Conservation (phyloP, 2,113 vertebrate genomes). For the Peromyscus californicus region DNA sequence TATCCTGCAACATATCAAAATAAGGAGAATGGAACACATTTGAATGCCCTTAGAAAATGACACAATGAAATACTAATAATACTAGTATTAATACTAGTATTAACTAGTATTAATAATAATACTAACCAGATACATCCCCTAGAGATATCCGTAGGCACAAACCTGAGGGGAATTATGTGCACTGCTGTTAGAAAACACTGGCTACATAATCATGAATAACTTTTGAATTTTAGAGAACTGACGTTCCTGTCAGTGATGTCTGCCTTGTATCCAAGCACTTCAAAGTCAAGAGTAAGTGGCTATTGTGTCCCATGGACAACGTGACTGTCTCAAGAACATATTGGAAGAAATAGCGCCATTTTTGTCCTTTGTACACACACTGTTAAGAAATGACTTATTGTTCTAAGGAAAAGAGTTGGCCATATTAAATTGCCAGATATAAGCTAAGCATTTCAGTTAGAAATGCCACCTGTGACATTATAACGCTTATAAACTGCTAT, state of each 20-base stretch:
- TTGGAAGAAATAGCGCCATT: slow-evolving; percentile 51
- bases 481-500: slow-evolving; percentile 69
- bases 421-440: slow-evolving; percentile 71
- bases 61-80: not conserved
- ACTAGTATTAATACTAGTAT: too few species aligned
- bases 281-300: not conserved
- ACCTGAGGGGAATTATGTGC: not conserved
- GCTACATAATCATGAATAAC: not conserved
- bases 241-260: slow-evolving; percentile 2
- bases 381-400: slow-evolving; percentile 74
- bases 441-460: slow-evolving; percentile 60
- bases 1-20: not conserved
- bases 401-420: slow-evolving; percentile 62
- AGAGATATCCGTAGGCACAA: not conserved
- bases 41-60: not conserved
- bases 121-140: not conserved
- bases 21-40: not conserved
- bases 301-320: slow-evolving; percentile 45
- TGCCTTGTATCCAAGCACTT: slow-evolving; percentile 14
- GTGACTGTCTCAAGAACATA: slow-evolving; percentile 25
- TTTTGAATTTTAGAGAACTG: slow-evolving; percentile 19
- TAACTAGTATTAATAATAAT: too few species aligned
- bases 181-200: not conserved
- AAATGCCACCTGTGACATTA: slow-evolving; percentile 69
- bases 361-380: slow-evolving; percentile 71